These are phyloP conservation scores for Mormyrus lacerda DNA, from an alignment of 2,113 vertebrate species.

Conservation along the genomic window DNA sequence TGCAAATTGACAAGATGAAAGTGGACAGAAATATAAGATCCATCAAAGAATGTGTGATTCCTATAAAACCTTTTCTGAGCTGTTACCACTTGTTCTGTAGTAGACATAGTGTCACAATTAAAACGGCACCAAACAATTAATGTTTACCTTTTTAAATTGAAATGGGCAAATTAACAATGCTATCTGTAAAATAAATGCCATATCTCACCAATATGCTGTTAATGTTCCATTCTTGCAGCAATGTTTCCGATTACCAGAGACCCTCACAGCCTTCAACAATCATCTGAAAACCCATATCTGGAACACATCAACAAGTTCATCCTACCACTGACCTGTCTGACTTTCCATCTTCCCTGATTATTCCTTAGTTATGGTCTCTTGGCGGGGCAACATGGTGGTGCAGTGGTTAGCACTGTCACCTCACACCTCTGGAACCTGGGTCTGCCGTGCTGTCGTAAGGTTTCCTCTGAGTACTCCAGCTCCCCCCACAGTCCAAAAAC, in stretches of 20 bases:
- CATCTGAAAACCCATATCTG: neutral
- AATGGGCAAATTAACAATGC: neutral
- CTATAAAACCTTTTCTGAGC: neutral
- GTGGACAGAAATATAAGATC: neutral
- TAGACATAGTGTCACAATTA: neutral
- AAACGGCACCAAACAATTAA: neutral
- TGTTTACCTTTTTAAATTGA: neutral
- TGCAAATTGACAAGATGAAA: neutral
- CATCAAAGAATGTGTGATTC: neutral
- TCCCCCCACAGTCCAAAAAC: too few relatives aligned
- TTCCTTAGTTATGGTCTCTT: neutral
- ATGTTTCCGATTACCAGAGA: neutral
- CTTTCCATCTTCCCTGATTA: neutral
- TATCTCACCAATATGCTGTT: neutral
- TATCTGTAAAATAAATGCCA: neutral
- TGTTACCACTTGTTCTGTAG: neutral
- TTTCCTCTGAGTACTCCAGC: too few relatives aligned
- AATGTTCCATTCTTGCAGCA: neutral
- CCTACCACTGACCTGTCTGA: neutral
- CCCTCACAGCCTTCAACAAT: neutral
- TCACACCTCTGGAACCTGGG: too few relatives aligned
- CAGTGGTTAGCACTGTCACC: too few relatives aligned
- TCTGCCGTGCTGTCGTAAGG: too few relatives aligned
- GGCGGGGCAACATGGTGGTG: too few relatives aligned
- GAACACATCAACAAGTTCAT: neutral